Evolutionary conservation across 2,888 invertebrate genomes (phyloP), one percentile per base, ranked within the genome.

Genomic region (Tachina grossa): DNA sequence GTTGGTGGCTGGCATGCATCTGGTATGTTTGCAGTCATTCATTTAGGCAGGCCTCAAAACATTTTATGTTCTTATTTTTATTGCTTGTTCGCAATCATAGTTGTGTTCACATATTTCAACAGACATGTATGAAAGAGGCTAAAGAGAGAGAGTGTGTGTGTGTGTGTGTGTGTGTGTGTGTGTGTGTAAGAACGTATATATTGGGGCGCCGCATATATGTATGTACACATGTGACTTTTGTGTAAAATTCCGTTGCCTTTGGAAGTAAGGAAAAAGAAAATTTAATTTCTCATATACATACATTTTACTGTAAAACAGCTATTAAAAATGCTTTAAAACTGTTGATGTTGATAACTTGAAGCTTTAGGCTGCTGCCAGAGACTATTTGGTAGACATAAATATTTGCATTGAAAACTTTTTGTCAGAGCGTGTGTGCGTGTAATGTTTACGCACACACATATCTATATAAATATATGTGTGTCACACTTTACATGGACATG

Each of bases 11-110:
- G 41, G 16, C 31, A 4, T 57, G 10, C 31, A 31, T 10, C 3
- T 59, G 16, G 16, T 47, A 16, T 39, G 22, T 10, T 47, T 14
- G 45, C 47, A 53, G 31, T 66, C 57, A 49, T 51, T 14, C 66
- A 78, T 76, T 83, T 65, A 77, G 65, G 65, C 63, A 66, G 31
- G 71, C 71, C 82, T 53, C 53, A 72, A 85, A 78, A 85, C 71
- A 68, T 85, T 76, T 51, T 76, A 59, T 81, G 72, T 53, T 53
- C 31, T 76, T 68, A 61, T 82, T 79, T 83, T 83, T 83, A 80
- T 79, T 66, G 76, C 66, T 72, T 76, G 76, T 72, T 53, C 75
- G 19, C 55, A 76, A 57, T 31, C 68, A 69, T 19, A 63, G 55
- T 59, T 59, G 51, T 41, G 55, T 9, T 13, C 22, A 63, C 39